A percentile compares a stretch with the other conserved stretches of the same genome.
These are phyloP conservation scores for Hippopotamyrus pictus DNA, from an alignment of 2,797 vertebrate genomes.

Conservation along the genomic window DNA sequence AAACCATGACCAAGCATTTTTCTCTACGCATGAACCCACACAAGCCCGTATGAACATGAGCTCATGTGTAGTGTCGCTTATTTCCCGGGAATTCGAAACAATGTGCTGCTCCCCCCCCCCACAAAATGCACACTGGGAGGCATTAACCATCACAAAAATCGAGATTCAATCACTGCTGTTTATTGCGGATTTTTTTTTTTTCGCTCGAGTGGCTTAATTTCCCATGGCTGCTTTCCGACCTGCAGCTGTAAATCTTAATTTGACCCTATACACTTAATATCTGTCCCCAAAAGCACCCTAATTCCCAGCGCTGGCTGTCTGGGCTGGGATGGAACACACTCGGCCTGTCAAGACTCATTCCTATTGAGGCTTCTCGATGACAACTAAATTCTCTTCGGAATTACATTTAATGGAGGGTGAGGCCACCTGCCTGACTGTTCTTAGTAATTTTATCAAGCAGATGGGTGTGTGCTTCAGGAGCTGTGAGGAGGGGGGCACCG, in stretches of 20 bases:
- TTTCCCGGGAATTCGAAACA: not conserved
- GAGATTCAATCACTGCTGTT: not conserved
- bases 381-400: conserved; percentile 61
- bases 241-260: not conserved
- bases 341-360: conserved; percentile 20
- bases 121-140: not conserved
- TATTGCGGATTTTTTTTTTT: not conserved
- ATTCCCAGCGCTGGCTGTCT: not conserved
- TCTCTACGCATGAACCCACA: not conserved
- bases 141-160: not conserved
- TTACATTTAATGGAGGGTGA: conserved; percentile 30
- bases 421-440: not conserved
- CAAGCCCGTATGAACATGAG: not conserved
- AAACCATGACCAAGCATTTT: not conserved
- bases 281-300: not conserved
- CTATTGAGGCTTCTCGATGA: conserved; percentile 58
- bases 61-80: not conserved
- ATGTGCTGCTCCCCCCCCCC: not conserved
- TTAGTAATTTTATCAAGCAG: not conserved
- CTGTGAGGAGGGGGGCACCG: not conserved
- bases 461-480: not conserved
- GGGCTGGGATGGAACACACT: not conserved
- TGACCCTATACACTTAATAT: not conserved
- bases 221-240: not conserved
- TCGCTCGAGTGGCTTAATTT: not conserved